Evolutionary conservation across 2,888 invertebrate species (phyloP), one percentile per base, ranked within the genome.

Genomic region (Coenonympha glycerion): DNA sequence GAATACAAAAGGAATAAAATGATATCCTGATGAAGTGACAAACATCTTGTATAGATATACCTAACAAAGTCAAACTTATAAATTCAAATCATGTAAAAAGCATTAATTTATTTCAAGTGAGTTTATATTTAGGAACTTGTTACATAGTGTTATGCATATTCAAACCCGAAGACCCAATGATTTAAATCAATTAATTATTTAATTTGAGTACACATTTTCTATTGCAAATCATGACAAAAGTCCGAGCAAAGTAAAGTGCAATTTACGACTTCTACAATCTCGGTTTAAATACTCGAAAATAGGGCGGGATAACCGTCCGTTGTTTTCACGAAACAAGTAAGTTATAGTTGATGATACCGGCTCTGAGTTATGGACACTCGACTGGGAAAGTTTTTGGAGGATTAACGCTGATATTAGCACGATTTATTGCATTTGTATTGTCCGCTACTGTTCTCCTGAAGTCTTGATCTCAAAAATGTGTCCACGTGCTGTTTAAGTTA

Each of bases 381-480:
- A 64, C 66, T 55, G 62, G 62, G 52, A 62, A 74, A 73, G 63
- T 71, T 77, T n/a, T 71, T 50, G 57, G 62, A 57, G 69, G 71
- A 77, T 79, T 71, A 76, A 76, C 69, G 66, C 68, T 66, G 69
- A 76, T 76, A 73, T 63, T 63, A 52, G 55, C 52, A 57, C 57
- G 69, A 79, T 79, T 80, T 79, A 79, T 76, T 68, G 67, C 71
- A 53, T 48, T 56, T 61, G 59, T 68, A 68, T 68, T 69, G 68
- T 69, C 64, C 64, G 60, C 63, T 69, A 68, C 69, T 69, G 63
- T 64, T 62, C 62, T 52, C 37, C 6, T 22, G 15, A 18, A 18
- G 39, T 9, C 22, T 39, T n/a, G n/a, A n/a, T n/a, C n/a, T 39
- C 22, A 39, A 41, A 41, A 30, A 28, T 28, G 26, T 41, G 18